Conservation (phyloP, 2,888 invertebrate species). For the Exocentrus adspersus region DNA sequence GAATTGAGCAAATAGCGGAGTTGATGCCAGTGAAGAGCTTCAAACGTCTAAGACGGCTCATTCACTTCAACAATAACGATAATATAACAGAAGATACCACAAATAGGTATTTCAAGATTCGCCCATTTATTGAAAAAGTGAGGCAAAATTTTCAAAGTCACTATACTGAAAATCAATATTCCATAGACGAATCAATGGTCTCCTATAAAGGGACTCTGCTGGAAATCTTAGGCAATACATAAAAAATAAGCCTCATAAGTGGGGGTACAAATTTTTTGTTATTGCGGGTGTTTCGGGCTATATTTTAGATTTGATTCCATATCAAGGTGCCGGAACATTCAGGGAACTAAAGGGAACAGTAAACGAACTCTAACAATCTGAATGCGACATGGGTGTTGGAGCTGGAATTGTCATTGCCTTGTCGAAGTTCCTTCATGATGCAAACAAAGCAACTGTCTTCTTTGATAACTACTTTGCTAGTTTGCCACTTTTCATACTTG, state of each 20-base stretch:
- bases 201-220: neutral
- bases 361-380: too few relatives aligned
- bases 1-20: neutral
- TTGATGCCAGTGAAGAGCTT: neutral
- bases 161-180: neutral
- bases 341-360: too few relatives aligned
- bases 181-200: neutral
- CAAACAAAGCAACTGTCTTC: neutral
- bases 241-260: neutral
- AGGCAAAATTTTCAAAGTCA: neutral
- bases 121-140: neutral
- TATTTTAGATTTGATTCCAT: too few relatives aligned
- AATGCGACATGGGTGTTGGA: too few relatives aligned
- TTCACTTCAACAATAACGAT: neutral
- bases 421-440: neutral
- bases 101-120: neutral
- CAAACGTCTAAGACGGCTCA: neutral
- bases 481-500: neutral
- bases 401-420: neutral
- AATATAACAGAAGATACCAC: neutral
- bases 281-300: neutral
- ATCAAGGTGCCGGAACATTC: too few relatives aligned
- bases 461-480: neutral
- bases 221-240: neutral
- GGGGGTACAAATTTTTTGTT: neutral